Evolutionary conservation across 2,113 vertebrate species (phyloP), one percentile per base, ranked within the genome.

Genomic region (Engystomops pustulosus): DNA sequence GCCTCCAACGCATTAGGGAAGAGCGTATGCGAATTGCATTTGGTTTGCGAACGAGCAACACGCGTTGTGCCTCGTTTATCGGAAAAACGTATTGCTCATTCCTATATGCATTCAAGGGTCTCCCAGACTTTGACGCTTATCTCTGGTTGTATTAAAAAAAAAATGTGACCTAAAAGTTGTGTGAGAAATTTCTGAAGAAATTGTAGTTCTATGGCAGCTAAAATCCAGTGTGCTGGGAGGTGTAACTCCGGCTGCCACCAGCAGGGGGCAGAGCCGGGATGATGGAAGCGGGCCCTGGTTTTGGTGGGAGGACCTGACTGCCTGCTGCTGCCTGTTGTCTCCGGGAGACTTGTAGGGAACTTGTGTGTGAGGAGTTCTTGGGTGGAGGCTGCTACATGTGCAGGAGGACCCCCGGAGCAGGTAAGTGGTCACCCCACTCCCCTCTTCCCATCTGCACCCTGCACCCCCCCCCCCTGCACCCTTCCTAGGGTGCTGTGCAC

Each of bases 241-340:
- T 25, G 53, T 38, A 55, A 8, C 45, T 8, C 12, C 10, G 4
- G 0, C 12, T 20, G 49, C 9, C 32, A 3, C 18, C 80, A 17
- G 32, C 41, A 83, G 80, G 27, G 49, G 69, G 18, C 53, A 44
- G 45, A 17, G 17, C 20, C 41, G 1, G n/a, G n/a, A 49, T 18
- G 30, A 79, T 65, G 44, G 51, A 3, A 15, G 15, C 18, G 65
- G 32, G 18, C 11, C 49, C 36, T 12, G 20, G 20, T 6, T 11
- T 51, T 55, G 62, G 80, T 44, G 69, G 80, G 69, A n/a, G 80
- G 68, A 38, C 67, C 49, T 44, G n/a, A 10, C 3, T 30, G n/a
- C 65, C 47, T 79, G 79, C 79, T n/a, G 9, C 60, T 34, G 79
- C 45, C 65, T 81, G n/a, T 80, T 71, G 67, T 72, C 34, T 53